Conservation (phyloP, 2,888 invertebrate genomes). For the Agonum fuliginosum region DNA sequence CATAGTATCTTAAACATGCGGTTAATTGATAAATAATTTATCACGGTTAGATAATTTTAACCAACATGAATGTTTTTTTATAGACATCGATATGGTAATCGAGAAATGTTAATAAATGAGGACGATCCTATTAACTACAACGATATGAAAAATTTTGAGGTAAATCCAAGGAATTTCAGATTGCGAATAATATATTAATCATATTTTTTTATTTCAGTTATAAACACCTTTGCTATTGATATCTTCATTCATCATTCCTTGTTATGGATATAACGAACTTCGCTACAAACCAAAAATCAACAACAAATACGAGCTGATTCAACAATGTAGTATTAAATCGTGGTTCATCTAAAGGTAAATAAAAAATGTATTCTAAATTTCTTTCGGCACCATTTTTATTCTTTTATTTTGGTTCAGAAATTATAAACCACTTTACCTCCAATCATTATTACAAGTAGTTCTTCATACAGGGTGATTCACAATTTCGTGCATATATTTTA, state of each 20-base stretch:
- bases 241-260: neutral
- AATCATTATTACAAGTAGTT: too few species aligned
- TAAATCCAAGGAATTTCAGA: slow-evolving; percentile 66
- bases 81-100: slow-evolving; percentile 71
- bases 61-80: slow-evolving; percentile 63
- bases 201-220: neutral
- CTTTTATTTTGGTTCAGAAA: slow-evolving; percentile 8
- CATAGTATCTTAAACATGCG: neutral
- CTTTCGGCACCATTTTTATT: too few species aligned
- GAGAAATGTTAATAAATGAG: slow-evolving; percentile 73
- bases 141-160: slow-evolving; percentile 72
- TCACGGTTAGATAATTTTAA: neutral
- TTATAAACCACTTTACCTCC: too few species aligned
- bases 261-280: neutral
- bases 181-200: neutral
- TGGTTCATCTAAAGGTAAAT: neutral
- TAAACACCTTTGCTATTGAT: neutral
- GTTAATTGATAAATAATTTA: too few species aligned
- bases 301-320: neutral
- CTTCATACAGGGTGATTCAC: too few species aligned
- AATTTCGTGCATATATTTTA: too few species aligned
- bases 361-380: neutral
- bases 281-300: slow-evolving; percentile 26
- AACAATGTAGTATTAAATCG: neutral
- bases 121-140: slow-evolving; percentile 70